A percentile compares a stretch with the other conserved stretches of the same genome.
Conservation (phyloP, 2,888 invertebrate genomes). For the Mamestra brassicae region DNA sequence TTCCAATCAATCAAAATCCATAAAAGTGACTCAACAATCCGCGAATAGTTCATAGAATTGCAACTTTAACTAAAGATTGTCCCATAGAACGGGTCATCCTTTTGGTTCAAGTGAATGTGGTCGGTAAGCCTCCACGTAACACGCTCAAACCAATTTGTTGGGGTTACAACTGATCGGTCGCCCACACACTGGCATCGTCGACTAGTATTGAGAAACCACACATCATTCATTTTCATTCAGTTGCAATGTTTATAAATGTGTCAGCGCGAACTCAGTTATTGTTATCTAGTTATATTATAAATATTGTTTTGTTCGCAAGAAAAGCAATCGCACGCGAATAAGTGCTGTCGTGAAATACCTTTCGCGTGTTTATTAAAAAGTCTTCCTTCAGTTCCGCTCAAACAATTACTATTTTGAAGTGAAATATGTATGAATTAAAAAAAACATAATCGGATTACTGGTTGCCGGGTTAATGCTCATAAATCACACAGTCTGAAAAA, state of each 20-base stretch:
- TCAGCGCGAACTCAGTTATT: background rate
- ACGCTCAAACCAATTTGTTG: background rate
- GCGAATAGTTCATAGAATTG: background rate
- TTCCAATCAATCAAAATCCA: background rate
- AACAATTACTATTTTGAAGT: background rate
- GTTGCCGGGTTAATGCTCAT: no score
- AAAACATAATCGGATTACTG: no score
- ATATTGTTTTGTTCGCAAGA: slow-evolving; percentile 10
- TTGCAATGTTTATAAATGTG: slow-evolving; percentile 25
- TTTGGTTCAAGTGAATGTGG: background rate
- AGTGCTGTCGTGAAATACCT: slow-evolving; percentile 9
- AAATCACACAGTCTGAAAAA: no score
- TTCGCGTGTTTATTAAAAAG: slow-evolving; percentile 19
- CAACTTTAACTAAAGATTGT: background rate
- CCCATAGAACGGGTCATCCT: background rate
- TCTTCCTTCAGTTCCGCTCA: background rate
- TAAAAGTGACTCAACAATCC: background rate
- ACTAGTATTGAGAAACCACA: no score
- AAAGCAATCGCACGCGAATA: background rate
- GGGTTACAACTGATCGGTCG: background rate
- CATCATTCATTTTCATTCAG: background rate
- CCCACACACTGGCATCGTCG: background rate
- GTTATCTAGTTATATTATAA: background rate
- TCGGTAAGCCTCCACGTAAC: background rate
- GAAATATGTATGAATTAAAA: no score